phyloP scores from a whole-genome alignment of 2,888 invertebrate species.

The Trichogramma evanescens region DNA sequence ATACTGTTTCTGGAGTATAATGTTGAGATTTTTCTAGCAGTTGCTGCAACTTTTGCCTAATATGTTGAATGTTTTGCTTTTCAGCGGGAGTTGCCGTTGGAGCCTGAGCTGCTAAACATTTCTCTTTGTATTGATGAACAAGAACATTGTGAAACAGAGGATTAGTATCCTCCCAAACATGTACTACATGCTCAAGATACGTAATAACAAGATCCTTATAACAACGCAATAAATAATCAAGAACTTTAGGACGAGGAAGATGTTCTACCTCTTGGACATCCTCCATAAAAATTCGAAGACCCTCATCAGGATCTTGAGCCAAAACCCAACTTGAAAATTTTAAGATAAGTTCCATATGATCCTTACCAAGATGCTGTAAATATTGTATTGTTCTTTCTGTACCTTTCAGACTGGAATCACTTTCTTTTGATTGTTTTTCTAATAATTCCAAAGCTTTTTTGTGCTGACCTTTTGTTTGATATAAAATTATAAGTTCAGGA shows the following conservation, averaged over 20 bases:
- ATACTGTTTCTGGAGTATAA: constrained; percentile 80
- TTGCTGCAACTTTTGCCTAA: constrained; percentile 60
- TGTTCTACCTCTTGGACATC: constrained; percentile 69
- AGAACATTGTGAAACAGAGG: constrained; percentile 85
- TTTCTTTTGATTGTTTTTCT: constrained; percentile 66
- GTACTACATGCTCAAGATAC: constrained; percentile 90
- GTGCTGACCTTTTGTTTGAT: constrained; percentile 90
- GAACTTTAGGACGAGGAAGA: constrained; percentile 78
- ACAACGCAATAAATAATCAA: constrained; percentile 79
- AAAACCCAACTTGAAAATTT: constrained; percentile 93
- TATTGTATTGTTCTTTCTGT: constrained; percentile 82
- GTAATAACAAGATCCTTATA: constrained; percentile 78
- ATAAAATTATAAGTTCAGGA: constrained; percentile 89
- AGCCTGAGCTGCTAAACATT: constrained; percentile 44
- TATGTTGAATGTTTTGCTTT: constrained; percentile 51
- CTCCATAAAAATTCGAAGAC: constrained; percentile 61
- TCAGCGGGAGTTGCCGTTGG: constrained; percentile 44
- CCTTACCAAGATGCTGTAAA: constrained; percentile 76
- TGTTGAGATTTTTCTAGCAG: constrained; percentile 74
- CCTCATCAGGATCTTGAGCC: constrained; percentile 77
- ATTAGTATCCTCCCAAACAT: constrained; percentile 80
- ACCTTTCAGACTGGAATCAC: constrained; percentile 71
- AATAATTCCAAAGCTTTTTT: constrained; percentile 84
- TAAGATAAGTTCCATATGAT: constrained; percentile 78
- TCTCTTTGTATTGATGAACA: constrained; percentile 81